A percentile compares a stretch with the other conserved stretches of the same genome.
These are phyloP conservation scores for Cichlasoma orientale DNA, from an alignment of 2,797 vertebrate genomes.

Conservation along the genomic window DNA sequence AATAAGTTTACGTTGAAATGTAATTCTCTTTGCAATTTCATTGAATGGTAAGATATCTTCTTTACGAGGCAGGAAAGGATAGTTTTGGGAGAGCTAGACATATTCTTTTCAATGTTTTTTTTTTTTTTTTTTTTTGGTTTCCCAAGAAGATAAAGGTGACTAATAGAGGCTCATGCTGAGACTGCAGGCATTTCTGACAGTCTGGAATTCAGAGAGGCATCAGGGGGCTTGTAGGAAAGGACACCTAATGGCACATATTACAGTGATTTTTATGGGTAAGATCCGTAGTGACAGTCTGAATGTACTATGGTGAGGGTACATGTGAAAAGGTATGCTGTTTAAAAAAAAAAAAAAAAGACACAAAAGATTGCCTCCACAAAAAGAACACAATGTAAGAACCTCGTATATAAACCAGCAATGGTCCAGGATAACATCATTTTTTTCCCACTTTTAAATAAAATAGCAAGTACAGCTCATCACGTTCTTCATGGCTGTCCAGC, in stretches of 20 bases:
- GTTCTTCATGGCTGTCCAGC: conserved; percentile 5
- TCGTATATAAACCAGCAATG: not conserved
- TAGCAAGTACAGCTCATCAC: conserved; percentile 17
- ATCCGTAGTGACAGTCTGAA: not conserved
- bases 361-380: not conserved
- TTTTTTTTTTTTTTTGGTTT: not conserved
- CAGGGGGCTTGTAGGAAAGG: conserved; percentile 13
- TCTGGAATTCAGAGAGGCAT: conserved; percentile 11
- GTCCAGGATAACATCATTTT: not conserved
- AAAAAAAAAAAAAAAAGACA: not conserved
- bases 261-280: conserved; percentile 28
- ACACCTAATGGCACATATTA: conserved; percentile 54
- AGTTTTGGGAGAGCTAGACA: not conserved
- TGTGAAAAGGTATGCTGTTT: not conserved
- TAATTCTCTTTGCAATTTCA: not conserved
- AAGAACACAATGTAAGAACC: conserved; percentile 1
- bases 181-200: conserved; percentile 34
- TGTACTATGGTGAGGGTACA: not conserved
- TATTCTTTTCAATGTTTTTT: conserved; percentile 16
- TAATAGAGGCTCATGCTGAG: conserved; percentile 42
- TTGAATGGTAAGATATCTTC: not conserved
- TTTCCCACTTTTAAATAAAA: conserved; percentile 28
- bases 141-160: conserved; percentile 21
- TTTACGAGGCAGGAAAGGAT: not conserved
- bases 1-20: not conserved